These are phyloP conservation scores for Sialis fuliginosa DNA, from an alignment of 2,888 invertebrate species.

Conservation along the genomic window DNA sequence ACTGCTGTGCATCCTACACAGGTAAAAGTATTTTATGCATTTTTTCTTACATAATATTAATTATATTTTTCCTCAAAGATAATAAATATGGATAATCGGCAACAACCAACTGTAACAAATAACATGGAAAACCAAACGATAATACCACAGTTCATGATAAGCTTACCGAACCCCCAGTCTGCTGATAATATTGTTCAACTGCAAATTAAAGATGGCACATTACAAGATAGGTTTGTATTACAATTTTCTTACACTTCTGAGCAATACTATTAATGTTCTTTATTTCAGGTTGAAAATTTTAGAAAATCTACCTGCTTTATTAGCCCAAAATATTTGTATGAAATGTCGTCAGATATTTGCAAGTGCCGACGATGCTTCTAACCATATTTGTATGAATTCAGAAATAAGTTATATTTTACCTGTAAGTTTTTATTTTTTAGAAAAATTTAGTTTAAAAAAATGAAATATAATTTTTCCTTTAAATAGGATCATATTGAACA, in stretches of 20 bases:
- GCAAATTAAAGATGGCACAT: constrained; percentile 3
- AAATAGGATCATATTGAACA: too few species aligned
- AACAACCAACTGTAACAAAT: constrained; percentile 8
- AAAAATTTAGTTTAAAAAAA: too few species aligned
- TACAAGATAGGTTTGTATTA: background rate
- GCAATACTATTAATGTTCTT: background rate
- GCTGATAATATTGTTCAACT: constrained; percentile 2
- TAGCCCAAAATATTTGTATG: constrained; percentile 4
- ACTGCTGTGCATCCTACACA: background rate
- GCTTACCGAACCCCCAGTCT: background rate
- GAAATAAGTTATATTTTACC: background rate
- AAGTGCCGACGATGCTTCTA: constrained; percentile 1
- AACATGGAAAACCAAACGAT: constrained; percentile 21
- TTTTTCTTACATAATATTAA: background rate
- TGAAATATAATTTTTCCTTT: too few species aligned
- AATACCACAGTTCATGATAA: constrained; percentile 17
- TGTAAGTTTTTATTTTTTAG: background rate
- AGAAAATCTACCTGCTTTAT: constrained; percentile 2
- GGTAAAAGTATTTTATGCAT: background rate
- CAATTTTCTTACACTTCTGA: background rate
- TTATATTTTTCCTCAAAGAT: constrained; percentile 1
- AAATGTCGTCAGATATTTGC: constrained; percentile 3
- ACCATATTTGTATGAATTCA: background rate
- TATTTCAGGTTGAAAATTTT: constrained; percentile 3
- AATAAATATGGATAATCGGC: constrained; percentile 5